Evolutionary conservation across 1,140 invertebrate species (phyloP), one percentile per base, ranked within the genome.

Genomic region (Pseudomyrmex flavicornis): DNA sequence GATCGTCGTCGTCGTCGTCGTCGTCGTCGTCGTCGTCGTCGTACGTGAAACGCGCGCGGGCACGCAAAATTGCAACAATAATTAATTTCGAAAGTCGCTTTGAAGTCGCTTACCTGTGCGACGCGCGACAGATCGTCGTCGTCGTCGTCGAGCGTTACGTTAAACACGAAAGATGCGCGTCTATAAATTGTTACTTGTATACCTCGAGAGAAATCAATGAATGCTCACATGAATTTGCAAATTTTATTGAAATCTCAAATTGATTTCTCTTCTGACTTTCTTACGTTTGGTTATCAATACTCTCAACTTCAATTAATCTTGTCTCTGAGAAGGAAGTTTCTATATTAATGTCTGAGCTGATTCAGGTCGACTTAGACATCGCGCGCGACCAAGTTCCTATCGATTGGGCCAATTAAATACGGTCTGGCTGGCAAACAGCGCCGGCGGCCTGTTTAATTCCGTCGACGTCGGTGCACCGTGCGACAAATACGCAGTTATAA

Each of bases 61-160:
- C 65, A 88, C 77, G 84, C 88, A 79, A 84, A 83, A 73, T 82
- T 87, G 85, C 79, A 83, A 87, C 85, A 90, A 90, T 90, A 90
- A 90, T 90, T 90, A 90, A 90, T 90, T 85, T 87, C 87, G 66
- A 90, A 35, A 90, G 89, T 90, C 84, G 61, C 89, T 90, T 90
- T 90, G 89, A 90, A 88, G 84, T 69, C 82, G 85, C 86, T 84
- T 35, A 35, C 35, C 35, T 35, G 35, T 89, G n/a, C n/a, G n/a
- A n/a, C n/a, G n/a, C n/a, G 89, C 86, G 84, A 70, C 26, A 59
- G 15, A n/a, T 59, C 86, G 88, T 77, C 74, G 79, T 70, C 76
- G 35, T 59, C 86, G 88, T 77, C 74, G 79, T 70, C 76, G 35
- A 17, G 17, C 17, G 17, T 79, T 69, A 87, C 68, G 82, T 88